Conservation (phyloP, 2,113 vertebrate genomes). For the Nannospalax galili region DNA sequence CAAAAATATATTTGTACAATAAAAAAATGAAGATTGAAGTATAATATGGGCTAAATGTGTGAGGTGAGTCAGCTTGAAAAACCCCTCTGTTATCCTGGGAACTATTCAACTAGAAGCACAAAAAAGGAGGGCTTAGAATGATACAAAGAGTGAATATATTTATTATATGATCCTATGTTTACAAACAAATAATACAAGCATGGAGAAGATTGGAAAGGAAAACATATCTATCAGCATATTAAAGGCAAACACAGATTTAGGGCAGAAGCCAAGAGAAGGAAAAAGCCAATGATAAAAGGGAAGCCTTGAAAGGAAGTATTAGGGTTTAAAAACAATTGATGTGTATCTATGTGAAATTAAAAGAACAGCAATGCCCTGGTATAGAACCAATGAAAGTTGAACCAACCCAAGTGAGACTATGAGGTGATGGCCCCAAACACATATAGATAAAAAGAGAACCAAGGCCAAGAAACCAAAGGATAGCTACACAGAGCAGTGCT, state of each 20-base stretch:
- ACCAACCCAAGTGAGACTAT: neutral
- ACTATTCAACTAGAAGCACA: neutral
- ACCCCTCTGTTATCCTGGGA: neutral
- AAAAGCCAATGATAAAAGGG: neutral
- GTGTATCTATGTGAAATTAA: neutral
- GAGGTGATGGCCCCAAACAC: neutral
- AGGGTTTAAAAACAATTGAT: neutral
- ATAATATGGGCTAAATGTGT: neutral
- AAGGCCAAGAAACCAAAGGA: neutral
- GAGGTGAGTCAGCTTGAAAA: neutral
- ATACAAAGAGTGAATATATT: neutral
- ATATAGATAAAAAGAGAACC: neutral
- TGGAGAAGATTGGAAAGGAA: neutral
- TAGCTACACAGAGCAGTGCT: fast-evolving
- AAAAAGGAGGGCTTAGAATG: neutral
- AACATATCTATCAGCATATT: neutral
- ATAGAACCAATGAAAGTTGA: neutral
- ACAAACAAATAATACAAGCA: neutral
- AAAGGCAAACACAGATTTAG: neutral
- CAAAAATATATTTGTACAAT: neutral
- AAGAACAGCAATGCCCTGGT: neutral
- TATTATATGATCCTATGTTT: neutral
- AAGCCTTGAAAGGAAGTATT: neutral
- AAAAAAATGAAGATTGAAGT: slow-evolving; percentile 45
- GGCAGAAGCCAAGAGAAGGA: neutral